Base-by-base conservation (phyloP, 2,797 vertebrate genomes). In the Crax fasciolata region DNA sequence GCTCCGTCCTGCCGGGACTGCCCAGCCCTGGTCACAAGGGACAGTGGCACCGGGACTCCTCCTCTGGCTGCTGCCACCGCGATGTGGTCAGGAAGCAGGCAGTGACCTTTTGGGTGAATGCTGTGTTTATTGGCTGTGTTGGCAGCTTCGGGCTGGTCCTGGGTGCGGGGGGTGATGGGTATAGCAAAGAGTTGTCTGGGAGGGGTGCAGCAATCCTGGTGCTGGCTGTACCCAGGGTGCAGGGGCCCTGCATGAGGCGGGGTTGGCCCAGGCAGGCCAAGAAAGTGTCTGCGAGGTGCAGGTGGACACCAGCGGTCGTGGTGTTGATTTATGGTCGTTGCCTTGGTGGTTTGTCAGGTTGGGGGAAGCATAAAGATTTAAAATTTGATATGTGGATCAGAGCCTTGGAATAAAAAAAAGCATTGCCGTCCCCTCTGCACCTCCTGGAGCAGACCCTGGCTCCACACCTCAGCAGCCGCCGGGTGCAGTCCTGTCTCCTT, bases 41-140 rank as follows among this genome's bases (percentile, higher is more conserved):
- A 30, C 67, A 62, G 78, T 8, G 2, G 89, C 63, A 6, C n/a
- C 15, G 51, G 82, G 87, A 75, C 94, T 95, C 95, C 91, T 97
- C 95, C 95, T 93, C 85, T 93, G 94, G 13, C 78, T 66, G 94
- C 85, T 94, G 46, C 76, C 76, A 16, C n/a, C 35, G 14, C 75
- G 35, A 20, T 39, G 71, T 12, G 88, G 57, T 32, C 0, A 13
- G 87, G 78, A 55, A 43, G 78, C 74, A 13, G 63, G n/a, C 46
- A 75, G 18, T 55, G 95, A 88, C 79, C 83, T 90, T 88, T 55
- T 6, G 76, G 94, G 76, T 27, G 12, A 41, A 84, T n/a, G 76
- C 46, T 35, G 76, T 58, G 3, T 43, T 38, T 74, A 1, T 10
- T 6, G 18, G 39, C 43, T 6, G 0, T 52, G 18, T 61, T 11